Percentiles rank a stretch among this genome's conserved stretches.
These are phyloP conservation scores for Athrips mouffetella DNA, from an alignment of 2,888 invertebrate genomes.

Conservation along the genomic window DNA sequence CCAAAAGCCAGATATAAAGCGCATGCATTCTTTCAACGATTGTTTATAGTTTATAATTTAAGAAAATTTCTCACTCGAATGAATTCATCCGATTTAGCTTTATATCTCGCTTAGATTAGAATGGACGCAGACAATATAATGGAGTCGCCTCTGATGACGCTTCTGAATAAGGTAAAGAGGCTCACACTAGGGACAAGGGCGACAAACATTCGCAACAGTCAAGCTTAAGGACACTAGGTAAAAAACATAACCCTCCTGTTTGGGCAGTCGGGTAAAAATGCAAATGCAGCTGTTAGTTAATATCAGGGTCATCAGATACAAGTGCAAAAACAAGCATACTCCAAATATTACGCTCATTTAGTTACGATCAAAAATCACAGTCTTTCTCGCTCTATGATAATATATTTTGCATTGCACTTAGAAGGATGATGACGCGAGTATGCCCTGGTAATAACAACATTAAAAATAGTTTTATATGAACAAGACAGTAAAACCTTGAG, in stretches of 20 bases:
- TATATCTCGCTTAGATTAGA: slow-evolving; percentile 74
- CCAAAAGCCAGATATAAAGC: slow-evolving; percentile 77
- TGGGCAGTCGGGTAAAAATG: no score
- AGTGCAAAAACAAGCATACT: slow-evolving; percentile 23
- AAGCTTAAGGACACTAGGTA: no score
- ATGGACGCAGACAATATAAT: slow-evolving; percentile 57
- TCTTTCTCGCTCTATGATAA: slow-evolving; percentile 28
- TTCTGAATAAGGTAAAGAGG: slow-evolving; percentile 32
- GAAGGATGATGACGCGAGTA: slow-evolving; percentile 60
- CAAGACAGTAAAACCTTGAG: slow-evolving; percentile 3
- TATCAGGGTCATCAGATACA: slow-evolving; percentile 42
- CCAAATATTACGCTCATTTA: slow-evolving; percentile 23
- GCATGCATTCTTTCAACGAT: slow-evolving; percentile 72
- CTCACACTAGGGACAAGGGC: slow-evolving; percentile 32
- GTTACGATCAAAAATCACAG: slow-evolving; percentile 33
- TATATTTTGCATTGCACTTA: slow-evolving; percentile 29
- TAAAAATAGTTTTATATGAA: not conserved
- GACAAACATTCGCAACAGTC: slow-evolving; percentile 51
- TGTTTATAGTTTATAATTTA: slow-evolving; percentile 55
- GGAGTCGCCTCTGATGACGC: slow-evolving; percentile 72
- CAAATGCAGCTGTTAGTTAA: slow-evolving; percentile 26
- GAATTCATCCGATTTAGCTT: slow-evolving; percentile 59
- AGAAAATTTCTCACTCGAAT: slow-evolving; percentile 42
- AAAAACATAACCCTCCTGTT: no score
- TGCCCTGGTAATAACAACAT: slow-evolving; percentile 36